These are phyloP conservation scores for Leguminivora glycinivorella DNA, from an alignment of 1,140 invertebrate genomes.

Conservation along the genomic window DNA sequence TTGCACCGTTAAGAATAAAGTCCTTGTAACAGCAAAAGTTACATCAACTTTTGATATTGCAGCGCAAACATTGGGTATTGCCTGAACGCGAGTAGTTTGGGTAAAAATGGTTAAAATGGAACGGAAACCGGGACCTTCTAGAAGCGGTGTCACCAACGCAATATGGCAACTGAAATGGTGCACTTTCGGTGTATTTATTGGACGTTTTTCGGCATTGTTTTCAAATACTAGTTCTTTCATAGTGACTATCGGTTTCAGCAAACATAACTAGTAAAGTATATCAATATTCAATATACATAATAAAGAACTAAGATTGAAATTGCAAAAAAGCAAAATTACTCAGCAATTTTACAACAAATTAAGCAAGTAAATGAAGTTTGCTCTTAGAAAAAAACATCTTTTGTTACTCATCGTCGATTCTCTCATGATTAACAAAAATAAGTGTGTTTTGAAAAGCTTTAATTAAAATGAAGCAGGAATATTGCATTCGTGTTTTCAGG, in stretches of 20 bases:
- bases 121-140: conserved; percentile 41
- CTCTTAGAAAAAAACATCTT: too few relatives aligned
- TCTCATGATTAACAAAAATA: too few relatives aligned
- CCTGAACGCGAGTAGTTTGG: conserved; percentile 45
- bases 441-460: too few relatives aligned
- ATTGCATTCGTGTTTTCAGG: too few relatives aligned
- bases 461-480: too few relatives aligned
- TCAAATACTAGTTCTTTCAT: not conserved
- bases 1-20: not conserved
- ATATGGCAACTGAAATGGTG: conserved; percentile 37
- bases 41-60: not conserved
- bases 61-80: conserved; percentile 33
- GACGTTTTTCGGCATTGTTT: not conserved
- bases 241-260: not conserved
- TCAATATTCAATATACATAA: too few relatives aligned
- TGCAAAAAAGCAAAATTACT: too few relatives aligned
- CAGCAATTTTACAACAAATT: too few relatives aligned
- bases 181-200: not conserved
- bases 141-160: conserved; percentile 46
- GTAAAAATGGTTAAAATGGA: conserved; percentile 50
- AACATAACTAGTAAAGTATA: not conserved
- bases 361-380: too few relatives aligned
- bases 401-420: too few relatives aligned
- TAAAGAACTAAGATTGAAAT: too few relatives aligned
- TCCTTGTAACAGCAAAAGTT: not conserved